These are phyloP conservation scores for Zaprionus davidi DNA, from an alignment of 1,140 invertebrate species.

Conservation along the genomic window DNA sequence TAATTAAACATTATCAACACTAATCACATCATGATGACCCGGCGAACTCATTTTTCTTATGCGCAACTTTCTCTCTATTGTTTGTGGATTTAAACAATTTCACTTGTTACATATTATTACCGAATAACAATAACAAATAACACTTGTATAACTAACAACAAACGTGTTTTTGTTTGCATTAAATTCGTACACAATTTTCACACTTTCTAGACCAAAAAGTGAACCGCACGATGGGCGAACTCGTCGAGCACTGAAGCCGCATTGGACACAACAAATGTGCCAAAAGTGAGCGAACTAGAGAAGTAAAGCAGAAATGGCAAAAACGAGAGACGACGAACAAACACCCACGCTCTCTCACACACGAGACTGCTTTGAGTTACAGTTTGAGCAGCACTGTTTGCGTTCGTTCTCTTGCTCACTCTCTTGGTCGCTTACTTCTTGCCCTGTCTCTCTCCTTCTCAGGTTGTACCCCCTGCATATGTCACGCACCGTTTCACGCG, in stretches of 20 bases:
- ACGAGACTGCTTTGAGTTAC: slow-evolving; percentile 12
- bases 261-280: slow-evolving; percentile 58
- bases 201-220: slow-evolving; percentile 44
- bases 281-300: slow-evolving; percentile 52
- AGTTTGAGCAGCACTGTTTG: slow-evolving; percentile 51
- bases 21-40: not conserved
- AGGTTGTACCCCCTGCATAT: slow-evolving; percentile 20
- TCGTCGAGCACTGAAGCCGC: slow-evolving; percentile 52
- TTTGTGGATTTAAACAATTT: slow-evolving; percentile 6
- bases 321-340: slow-evolving; percentile 15
- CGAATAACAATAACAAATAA: slow-evolving; percentile 33
- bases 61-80: not conserved
- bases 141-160: slow-evolving; percentile 46
- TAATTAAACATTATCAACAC: no score
- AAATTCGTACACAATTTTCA: slow-evolving; percentile 48
- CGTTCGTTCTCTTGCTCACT: not conserved
- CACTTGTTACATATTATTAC: slow-evolving; percentile 42
- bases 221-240: slow-evolving; percentile 66
- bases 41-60: not conserved
- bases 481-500: slow-evolving; percentile 45
- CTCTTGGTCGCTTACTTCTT: not conserved
- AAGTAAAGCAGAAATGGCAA: slow-evolving; percentile 33
- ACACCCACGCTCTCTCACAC: slow-evolving; percentile 51
- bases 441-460: slow-evolving; percentile 10
- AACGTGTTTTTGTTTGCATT: slow-evolving; percentile 35